phyloP scores from a whole-genome alignment of 2,113 vertebrate genomes.

The Spermophilus dauricus region DNA sequence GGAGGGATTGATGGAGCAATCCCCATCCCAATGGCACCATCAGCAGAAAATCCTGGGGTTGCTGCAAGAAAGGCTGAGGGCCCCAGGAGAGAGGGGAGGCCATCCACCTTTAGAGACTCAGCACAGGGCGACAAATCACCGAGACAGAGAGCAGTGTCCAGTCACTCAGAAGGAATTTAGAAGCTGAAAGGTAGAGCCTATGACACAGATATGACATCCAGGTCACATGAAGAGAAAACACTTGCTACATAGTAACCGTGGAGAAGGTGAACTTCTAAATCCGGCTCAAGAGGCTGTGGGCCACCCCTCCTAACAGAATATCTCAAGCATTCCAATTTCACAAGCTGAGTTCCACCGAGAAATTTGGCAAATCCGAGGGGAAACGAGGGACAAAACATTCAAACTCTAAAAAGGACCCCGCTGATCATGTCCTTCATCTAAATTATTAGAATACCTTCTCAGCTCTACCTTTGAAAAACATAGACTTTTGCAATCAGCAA shows the following conservation, averaged over 20 bases:
- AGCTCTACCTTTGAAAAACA: neutral
- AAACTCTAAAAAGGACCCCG: neutral
- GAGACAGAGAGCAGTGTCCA: neutral
- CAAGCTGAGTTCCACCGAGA: neutral
- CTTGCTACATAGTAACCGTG: neutral
- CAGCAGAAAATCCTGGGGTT: neutral
- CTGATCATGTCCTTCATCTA: neutral
- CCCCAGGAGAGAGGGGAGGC: neutral
- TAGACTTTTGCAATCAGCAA: neutral
- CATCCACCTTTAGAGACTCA: neutral
- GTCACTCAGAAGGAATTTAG: neutral
- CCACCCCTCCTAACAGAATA: neutral
- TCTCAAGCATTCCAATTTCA: neutral
- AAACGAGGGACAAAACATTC: neutral
- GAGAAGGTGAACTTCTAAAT: neutral
- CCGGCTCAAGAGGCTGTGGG: neutral
- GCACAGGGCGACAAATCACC: neutral
- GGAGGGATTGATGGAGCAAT: neutral
- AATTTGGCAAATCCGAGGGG: neutral
- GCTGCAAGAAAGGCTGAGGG: neutral
- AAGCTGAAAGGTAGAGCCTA: neutral
- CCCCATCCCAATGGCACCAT: neutral
- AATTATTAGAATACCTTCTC: constrained; percentile 5
- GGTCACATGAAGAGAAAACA: neutral
- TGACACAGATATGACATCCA: neutral